These are phyloP conservation scores for Caenorhabditis japonica DNA, from an alignment of 2,888 invertebrate species.

Conservation along the genomic window DNA sequence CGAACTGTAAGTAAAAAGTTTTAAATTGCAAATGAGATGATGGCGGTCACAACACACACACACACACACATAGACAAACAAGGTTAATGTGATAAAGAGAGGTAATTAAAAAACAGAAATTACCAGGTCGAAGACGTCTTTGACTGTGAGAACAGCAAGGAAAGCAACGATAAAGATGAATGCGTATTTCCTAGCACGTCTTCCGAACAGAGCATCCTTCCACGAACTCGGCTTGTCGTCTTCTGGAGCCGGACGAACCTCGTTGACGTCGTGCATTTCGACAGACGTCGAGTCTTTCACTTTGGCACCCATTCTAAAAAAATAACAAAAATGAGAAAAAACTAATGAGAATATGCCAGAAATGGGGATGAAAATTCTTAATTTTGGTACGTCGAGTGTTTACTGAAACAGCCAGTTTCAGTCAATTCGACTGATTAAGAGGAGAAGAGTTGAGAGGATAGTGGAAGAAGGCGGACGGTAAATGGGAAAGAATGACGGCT, in stretches of 20 bases:
- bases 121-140: constrained; percentile 73
- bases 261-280: constrained; percentile 37
- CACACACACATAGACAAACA: constrained; percentile 4
- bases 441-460: constrained; percentile 15
- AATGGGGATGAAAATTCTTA: constrained; percentile 3
- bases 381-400: constrained; percentile 33
- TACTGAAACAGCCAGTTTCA: constrained; percentile 30
- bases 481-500: constrained; percentile 33
- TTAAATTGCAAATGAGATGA: constrained; percentile 5
- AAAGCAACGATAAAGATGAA: constrained; percentile 74
- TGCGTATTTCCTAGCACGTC: constrained; percentile 68
- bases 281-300: constrained; percentile 44
- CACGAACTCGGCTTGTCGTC: constrained; percentile 55
- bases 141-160: constrained; percentile 73
- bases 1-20: constrained; percentile 62
- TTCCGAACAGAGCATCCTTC: constrained; percentile 66
- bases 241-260: constrained; percentile 28
- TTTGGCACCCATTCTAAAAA: constrained; percentile 59
- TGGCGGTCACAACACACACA: not conserved
- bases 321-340: not conserved
- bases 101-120: constrained; percentile 27
- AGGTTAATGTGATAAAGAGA: constrained; percentile 39
- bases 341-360: too few species aligned
- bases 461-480: too few species aligned
- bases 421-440: constrained; percentile 19